Conservation (phyloP, 1,140 invertebrate species). For the Lineus longissimus region DNA sequence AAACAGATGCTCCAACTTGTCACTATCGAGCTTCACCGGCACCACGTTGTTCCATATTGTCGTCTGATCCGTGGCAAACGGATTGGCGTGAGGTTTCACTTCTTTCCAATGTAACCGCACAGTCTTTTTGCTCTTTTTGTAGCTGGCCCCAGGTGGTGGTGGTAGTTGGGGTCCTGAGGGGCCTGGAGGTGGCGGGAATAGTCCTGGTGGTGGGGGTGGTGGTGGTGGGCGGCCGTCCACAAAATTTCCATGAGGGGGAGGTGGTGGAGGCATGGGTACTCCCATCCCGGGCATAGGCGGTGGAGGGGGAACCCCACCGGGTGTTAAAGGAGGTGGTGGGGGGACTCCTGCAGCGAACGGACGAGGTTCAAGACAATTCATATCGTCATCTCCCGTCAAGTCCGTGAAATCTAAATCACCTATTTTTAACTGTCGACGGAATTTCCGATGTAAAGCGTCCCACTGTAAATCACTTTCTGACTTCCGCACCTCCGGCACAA, state of each 20-base stretch:
- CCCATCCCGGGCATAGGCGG: constrained; percentile 45
- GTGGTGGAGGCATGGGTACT: constrained; percentile 52
- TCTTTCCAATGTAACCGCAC: constrained; percentile 99
- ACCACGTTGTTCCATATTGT: constrained; percentile 96
- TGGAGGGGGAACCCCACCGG: constrained; percentile 9
- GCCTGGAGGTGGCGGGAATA: constrained; percentile 45
- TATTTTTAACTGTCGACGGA: constrained; percentile 79
- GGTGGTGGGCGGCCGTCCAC: constrained; percentile 24
- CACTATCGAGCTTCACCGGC: constrained; percentile 72
- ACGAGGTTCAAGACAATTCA: constrained; percentile 45
- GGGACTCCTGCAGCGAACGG: constrained; percentile 31
- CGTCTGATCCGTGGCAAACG: constrained; percentile 30
- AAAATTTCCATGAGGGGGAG: constrained; percentile 24
- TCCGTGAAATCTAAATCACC: constrained; percentile 97
- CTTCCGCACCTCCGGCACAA: constrained; percentile 68
- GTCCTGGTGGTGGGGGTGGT: constrained; percentile 56
- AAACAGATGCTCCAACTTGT: constrained; percentile 94
- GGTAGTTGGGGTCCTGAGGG: constrained; percentile 43
- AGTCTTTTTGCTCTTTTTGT: constrained; percentile 93
- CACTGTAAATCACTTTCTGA: constrained; percentile 92
- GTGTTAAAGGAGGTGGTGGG: constrained; percentile 22
- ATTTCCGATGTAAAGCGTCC: constrained; percentile 80
- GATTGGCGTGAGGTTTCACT: constrained; percentile 51
- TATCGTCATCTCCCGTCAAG: constrained; percentile 63
- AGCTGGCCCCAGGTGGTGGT: constrained; percentile 51